These are phyloP conservation scores for Psammodynastes pulverulentus DNA, from an alignment of 2,113 vertebrate species.

Conservation along the genomic window DNA sequence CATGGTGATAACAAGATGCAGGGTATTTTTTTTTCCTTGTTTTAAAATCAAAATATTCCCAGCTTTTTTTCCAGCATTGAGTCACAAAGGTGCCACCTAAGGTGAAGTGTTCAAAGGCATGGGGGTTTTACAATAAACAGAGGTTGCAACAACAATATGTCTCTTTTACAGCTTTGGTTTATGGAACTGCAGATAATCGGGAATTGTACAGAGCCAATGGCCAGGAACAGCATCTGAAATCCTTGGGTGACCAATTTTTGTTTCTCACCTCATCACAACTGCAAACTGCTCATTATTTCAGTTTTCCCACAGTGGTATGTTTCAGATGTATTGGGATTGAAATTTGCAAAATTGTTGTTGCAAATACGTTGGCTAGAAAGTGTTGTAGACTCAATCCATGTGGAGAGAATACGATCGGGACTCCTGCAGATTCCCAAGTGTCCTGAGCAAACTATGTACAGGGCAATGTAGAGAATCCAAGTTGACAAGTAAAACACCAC, in stretches of 20 bases:
- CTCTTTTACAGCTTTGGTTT: neutral
- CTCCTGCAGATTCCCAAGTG: neutral
- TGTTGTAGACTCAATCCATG: neutral
- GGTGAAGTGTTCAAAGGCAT: neutral
- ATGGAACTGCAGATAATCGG: neutral
- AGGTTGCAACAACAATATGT: neutral
- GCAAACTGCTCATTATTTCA: neutral
- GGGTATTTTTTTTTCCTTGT: neutral
- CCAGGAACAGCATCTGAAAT: neutral
- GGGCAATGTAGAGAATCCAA: neutral
- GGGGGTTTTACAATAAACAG: conserved; percentile 28
- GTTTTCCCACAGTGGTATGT: neutral
- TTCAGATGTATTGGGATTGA: neutral
- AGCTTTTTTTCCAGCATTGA: conserved; percentile 54
- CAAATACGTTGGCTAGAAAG: neutral
- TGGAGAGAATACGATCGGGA: neutral
- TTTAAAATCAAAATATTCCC: neutral
- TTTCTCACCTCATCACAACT: neutral
- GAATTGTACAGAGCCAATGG: neutral
- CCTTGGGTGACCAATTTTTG: neutral
- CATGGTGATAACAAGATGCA: neutral
- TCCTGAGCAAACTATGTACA: neutral
- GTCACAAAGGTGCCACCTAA: conserved; percentile 41
- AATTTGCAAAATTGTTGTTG: neutral
- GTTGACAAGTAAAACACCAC: neutral